A percentile compares a stretch with the other conserved stretches of the same genome.
These are phyloP conservation scores for Mylabris sibirica DNA, from an alignment of 2,888 invertebrate genomes.

Conservation along the genomic window DNA sequence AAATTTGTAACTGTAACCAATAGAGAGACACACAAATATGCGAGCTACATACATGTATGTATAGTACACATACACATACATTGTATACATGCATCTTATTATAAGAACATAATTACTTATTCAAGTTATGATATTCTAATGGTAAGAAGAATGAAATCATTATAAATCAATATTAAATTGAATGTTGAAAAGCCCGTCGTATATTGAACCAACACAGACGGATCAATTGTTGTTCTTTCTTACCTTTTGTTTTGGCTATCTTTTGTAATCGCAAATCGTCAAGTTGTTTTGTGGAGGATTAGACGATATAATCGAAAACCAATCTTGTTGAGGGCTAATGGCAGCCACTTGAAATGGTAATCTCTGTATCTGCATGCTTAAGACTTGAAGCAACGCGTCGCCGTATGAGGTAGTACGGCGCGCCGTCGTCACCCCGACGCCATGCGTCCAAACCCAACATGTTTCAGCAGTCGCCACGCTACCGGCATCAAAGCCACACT, in stretches of 20 bases:
- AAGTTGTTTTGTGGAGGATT: slow-evolving; percentile 29
- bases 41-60: too few species aligned
- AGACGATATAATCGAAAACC: slow-evolving; percentile 43
- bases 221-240: slow-evolving; percentile 12
- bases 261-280: slow-evolving; percentile 23
- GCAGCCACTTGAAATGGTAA: slow-evolving; percentile 46
- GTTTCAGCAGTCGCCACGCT: slow-evolving; percentile 49
- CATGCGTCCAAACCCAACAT: slow-evolving; percentile 42
- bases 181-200: slow-evolving; percentile 20
- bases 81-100: too few species aligned
- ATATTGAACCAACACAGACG: background rate
- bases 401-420: slow-evolving; percentile 22
- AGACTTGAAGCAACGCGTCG: slow-evolving; percentile 42
- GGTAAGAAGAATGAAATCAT: background rate
- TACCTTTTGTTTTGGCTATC: slow-evolving; percentile 8
- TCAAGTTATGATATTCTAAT: too few species aligned
- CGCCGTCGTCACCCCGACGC: slow-evolving; percentile 38
- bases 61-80: background rate
- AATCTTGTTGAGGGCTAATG: slow-evolving; percentile 44
- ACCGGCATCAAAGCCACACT: slow-evolving; percentile 41
- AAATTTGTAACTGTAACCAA: background rate
- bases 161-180: slow-evolving; percentile 19
- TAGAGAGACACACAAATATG: background rate
- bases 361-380: slow-evolving; percentile 46
- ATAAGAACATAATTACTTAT: background rate